A percentile compares a stretch with the other conserved stretches of the same genome.
phyloP scores from a whole-genome alignment of 2,888 invertebrate genomes.

The Timema cristinae region DNA sequence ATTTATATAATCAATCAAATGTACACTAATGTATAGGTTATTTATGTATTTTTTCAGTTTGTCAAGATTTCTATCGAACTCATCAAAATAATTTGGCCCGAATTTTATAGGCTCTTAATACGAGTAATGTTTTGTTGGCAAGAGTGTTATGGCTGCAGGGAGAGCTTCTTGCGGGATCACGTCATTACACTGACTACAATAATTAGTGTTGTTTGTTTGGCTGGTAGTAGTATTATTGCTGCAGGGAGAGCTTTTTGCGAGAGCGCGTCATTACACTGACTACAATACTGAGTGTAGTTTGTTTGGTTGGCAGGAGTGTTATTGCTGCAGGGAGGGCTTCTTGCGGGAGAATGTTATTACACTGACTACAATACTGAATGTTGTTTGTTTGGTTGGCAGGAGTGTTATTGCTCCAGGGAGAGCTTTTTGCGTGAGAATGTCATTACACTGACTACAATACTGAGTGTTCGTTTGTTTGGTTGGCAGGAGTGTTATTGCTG shows the following conservation, averaged over 20 bases:
- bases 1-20: too few species aligned
- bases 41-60: too few species aligned
- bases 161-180: constrained; percentile 78
- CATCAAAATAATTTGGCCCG: too few species aligned
- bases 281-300: too few species aligned
- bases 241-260: constrained; percentile 79
- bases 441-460: constrained; percentile 49
- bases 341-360: not conserved
- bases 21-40: too few species aligned
- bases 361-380: too few species aligned
- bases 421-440: constrained; percentile 76
- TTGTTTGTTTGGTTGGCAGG: constrained; percentile 49
- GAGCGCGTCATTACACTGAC: constrained; percentile 64
- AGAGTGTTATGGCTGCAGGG: constrained; percentile 92
- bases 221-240: constrained; percentile 83
- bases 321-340: too few species aligned
- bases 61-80: too few species aligned
- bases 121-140: constrained; percentile 39
- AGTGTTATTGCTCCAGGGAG: constrained; percentile 89
- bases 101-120: too few species aligned
- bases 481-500: constrained; percentile 88
- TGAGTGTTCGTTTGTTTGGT: not conserved
- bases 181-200: constrained; percentile 61
- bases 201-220: too few species aligned
- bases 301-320: too few species aligned